These are phyloP conservation scores for Xestia ashworthii DNA, from an alignment of 2,888 invertebrate species.

Conservation along the genomic window DNA sequence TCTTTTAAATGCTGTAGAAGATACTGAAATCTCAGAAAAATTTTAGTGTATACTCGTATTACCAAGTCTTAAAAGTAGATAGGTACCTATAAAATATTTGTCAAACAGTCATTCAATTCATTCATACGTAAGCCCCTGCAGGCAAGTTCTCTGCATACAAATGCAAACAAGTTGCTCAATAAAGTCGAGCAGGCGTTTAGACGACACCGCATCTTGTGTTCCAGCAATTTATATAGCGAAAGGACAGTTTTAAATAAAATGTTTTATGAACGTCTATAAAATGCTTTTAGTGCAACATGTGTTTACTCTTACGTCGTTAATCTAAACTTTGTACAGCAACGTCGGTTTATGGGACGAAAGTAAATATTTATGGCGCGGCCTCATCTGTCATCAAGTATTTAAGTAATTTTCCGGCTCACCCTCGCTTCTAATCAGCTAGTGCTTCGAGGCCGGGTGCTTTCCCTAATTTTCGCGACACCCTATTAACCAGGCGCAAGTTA, in stretches of 20 bases:
- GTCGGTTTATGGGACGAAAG: conserved; percentile 75
- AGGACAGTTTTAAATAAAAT: conserved; percentile 74
- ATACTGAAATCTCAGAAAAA: not conserved
- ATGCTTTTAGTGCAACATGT: conserved; percentile 83
- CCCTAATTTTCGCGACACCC: conserved; percentile 87
- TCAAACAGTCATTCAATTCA: conserved; percentile 52
- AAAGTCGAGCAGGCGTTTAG: conserved; percentile 76
- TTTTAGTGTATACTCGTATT: too few species aligned
- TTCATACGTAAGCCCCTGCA: conserved; percentile 59
- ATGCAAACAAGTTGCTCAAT: conserved; percentile 74
- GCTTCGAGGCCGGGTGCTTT: conserved; percentile 80
- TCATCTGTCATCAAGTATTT: conserved; percentile 81
- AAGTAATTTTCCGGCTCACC: conserved; percentile 84
- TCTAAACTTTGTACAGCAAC: conserved; percentile 80
- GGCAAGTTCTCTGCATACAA: conserved; percentile 60
- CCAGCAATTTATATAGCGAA: conserved; percentile 64
- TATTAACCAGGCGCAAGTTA: conserved; percentile 86
- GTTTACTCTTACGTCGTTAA: conserved; percentile 83
- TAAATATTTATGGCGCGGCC: conserved; percentile 79
- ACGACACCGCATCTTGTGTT: conserved; percentile 64
- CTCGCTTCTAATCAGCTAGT: conserved; percentile 84
- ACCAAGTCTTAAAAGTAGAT: conserved; percentile 29
- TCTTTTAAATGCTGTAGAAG: not conserved
- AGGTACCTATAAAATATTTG: conserved; percentile 6
- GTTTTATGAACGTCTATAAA: conserved; percentile 78